Conservation (phyloP, 1,140 invertebrate genomes). For the Pararge aegeria region DNA sequence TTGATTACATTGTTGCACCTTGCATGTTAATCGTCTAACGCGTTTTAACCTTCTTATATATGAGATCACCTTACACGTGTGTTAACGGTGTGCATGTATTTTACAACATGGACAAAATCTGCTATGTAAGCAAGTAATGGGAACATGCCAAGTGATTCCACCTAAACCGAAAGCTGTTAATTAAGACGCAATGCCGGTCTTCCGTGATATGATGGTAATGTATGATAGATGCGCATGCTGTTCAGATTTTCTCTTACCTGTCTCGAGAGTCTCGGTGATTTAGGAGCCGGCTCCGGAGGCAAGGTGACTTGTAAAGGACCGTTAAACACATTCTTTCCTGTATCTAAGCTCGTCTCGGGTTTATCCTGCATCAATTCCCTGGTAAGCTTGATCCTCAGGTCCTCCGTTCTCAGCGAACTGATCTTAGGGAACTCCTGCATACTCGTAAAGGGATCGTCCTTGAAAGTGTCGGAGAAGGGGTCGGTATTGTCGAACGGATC, state of each 20-base stretch:
- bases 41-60: too few relatives aligned
- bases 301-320: slow-evolving; percentile 84
- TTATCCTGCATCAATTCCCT: slow-evolving; percentile 39
- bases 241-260: slow-evolving; percentile 46
- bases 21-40: too few relatives aligned
- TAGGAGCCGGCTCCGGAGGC: slow-evolving; percentile 82
- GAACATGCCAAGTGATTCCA: too few relatives aligned
- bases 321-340: slow-evolving; percentile 68
- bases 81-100: too few relatives aligned
- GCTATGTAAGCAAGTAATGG: too few relatives aligned
- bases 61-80: too few relatives aligned
- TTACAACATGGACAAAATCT: too few relatives aligned
- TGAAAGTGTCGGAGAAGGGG: slow-evolving; percentile 81
- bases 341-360: slow-evolving; percentile 30
- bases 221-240: not conserved
- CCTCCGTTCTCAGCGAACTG: slow-evolving; percentile 44
- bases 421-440: slow-evolving; percentile 69
- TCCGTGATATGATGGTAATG: not conserved
- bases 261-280: slow-evolving; percentile 67
- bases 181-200: not conserved
- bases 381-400: slow-evolving; percentile 42
- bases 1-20: too few relatives aligned
- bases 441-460: slow-evolving; percentile 82
- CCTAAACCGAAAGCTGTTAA: not conserved
- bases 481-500: slow-evolving; percentile 85